Evolutionary conservation across 2,797 vertebrate species (phyloP).

Genomic region (Dendrocincla fuliginosa): DNA sequence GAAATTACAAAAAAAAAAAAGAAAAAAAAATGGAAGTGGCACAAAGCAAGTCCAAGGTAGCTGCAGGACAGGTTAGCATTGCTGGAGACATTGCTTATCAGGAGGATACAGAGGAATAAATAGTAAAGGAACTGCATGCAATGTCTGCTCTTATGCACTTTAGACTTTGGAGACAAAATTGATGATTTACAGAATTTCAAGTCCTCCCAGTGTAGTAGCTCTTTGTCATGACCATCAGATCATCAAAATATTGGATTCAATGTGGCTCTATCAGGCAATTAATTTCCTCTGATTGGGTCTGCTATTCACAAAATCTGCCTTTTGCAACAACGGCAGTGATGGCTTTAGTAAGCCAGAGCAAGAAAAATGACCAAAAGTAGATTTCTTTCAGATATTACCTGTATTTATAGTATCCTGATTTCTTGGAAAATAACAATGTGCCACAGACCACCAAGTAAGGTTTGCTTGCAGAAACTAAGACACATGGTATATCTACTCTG

Average conservation of each 20-base stretch:
- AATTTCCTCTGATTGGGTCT: not conserved
- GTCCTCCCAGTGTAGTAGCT: not conserved
- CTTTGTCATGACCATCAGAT: not conserved
- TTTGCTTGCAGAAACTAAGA: not conserved
- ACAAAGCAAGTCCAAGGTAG: not conserved
- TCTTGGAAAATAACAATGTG: not conserved
- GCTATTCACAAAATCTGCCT: not conserved
- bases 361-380: not conserved
- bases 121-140: not conserved
- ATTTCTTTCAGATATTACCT: not conserved
- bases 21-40: not conserved
- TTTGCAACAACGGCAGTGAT: not conserved
- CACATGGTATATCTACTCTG: not conserved
- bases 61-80: not conserved
- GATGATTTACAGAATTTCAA: not conserved
- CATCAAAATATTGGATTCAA: not conserved
- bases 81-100: not conserved
- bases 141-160: not conserved
- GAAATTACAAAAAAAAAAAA: not conserved
- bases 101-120: not conserved
- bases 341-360: not conserved
- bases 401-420: constrained; percentile 14
- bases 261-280: not conserved
- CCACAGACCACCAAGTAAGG: not conserved
- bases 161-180: not conserved